phyloP scores from a whole-genome alignment of 2,888 invertebrate species.

The Petrophora chlorosata region DNA sequence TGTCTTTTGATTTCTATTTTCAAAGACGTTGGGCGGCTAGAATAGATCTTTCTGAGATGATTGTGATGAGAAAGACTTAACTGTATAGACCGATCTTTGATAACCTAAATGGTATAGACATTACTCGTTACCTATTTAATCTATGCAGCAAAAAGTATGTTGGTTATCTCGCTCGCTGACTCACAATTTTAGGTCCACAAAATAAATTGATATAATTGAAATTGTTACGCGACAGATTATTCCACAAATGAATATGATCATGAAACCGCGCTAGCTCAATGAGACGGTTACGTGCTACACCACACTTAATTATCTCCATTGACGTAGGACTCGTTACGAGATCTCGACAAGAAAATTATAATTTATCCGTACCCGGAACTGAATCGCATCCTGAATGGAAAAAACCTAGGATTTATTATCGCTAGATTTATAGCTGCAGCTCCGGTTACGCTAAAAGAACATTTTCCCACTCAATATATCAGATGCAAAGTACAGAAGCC shows the following conservation, averaged over 20 bases:
- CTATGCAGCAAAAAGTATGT: no score
- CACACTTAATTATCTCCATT: slow-evolving; percentile 2
- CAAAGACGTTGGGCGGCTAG: background rate
- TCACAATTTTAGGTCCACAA: no score
- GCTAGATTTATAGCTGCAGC: slow-evolving; percentile 1
- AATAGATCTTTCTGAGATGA: background rate
- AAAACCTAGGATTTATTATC: slow-evolving; percentile 20
- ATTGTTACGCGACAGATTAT: no score
- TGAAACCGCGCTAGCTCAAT: no score
- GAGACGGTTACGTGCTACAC: background rate
- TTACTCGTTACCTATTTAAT: no score
- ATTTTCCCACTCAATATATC: slow-evolving; percentile 34
- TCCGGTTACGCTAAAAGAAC: slow-evolving; percentile 23
- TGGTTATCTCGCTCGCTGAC: no score
- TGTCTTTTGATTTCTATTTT: background rate
- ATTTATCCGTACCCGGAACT: slow-evolving; percentile 24
- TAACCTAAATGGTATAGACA: no score
- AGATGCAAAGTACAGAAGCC: slow-evolving; percentile 31
- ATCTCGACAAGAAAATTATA: slow-evolving; percentile 14
- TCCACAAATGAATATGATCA: no score
- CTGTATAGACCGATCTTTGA: no score
- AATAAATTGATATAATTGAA: no score
- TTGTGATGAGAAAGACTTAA: no score
- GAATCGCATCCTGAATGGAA: slow-evolving; percentile 17
- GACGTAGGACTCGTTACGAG: background rate